Evolutionary conservation across 2,113 vertebrate genomes (phyloP).

Genomic region (Cryptotis parvus): DNA sequence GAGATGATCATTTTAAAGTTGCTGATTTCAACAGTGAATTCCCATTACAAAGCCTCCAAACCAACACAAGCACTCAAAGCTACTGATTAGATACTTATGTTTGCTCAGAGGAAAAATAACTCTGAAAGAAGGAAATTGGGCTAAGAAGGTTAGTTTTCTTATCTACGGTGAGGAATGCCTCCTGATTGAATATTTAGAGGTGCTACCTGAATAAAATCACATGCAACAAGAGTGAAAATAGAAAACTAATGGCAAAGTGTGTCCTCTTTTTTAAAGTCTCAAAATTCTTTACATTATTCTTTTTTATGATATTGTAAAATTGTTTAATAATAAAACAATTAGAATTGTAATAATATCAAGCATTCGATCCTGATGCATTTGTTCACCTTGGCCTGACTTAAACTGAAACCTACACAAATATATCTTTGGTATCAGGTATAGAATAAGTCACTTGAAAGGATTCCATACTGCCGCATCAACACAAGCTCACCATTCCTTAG

Average conservation of each 20-base stretch:
- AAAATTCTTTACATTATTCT: neutral
- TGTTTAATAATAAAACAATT: too few relatives aligned
- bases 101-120: slow-evolving; percentile 24
- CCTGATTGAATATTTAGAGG: slow-evolving; percentile 36
- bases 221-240: neutral
- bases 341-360: neutral
- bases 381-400: neutral
- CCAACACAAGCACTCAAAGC: neutral
- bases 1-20: slow-evolving; percentile 7
- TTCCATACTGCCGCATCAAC: neutral
- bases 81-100: slow-evolving; percentile 16
- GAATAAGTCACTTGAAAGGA: neutral
- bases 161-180: slow-evolving; percentile 27
- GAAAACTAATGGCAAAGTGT: neutral
- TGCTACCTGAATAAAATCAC: slow-evolving; percentile 2
- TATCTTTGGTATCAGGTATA: neutral
- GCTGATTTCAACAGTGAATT: slow-evolving; percentile 22
- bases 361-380: neutral
- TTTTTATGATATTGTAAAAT: neutral
- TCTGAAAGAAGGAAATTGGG: too few relatives aligned
- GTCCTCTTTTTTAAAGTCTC: neutral
- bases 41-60: neutral
- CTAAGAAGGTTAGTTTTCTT: slow-evolving; percentile 54
- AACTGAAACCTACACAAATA: neutral
- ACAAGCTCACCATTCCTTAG: neutral